phyloP scores from a whole-genome alignment of 1,140 invertebrate genomes.

The Trachymyrmex cornetzi region DNA sequence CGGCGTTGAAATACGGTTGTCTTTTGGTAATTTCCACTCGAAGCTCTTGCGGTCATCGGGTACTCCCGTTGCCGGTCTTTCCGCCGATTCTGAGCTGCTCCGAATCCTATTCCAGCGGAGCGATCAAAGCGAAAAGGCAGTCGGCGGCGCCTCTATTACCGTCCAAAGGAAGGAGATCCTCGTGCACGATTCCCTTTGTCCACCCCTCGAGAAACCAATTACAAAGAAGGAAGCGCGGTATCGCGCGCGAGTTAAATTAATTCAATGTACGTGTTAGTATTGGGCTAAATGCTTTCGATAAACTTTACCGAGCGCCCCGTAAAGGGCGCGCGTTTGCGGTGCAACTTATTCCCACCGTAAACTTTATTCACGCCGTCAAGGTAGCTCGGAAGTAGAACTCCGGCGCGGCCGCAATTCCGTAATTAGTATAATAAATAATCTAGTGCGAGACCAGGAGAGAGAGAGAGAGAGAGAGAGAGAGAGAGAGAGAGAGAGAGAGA shows the following conservation, averaged over 20 bases:
- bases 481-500: no score
- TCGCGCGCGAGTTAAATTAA: conserved; percentile 51
- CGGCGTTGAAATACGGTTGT: conserved; percentile 39
- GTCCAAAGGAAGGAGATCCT: background rate
- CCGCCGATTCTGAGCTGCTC: conserved; percentile 20
- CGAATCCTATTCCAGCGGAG: conserved; percentile 40
- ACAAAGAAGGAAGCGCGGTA: conserved; percentile 23
- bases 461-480: background rate
- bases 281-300: conserved; percentile 42
- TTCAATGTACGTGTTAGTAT: conserved; percentile 46
- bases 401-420: conserved; percentile 35
- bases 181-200: conserved; percentile 17
- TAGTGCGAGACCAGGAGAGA: conserved; percentile 7
- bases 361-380: conserved; percentile 60
- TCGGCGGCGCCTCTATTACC: conserved; percentile 15
- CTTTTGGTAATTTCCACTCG: conserved; percentile 55
- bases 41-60: conserved; percentile 24
- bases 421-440: conserved; percentile 70
- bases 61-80: background rate
- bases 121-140: conserved; percentile 54
- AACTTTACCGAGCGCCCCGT: conserved; percentile 31
- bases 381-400: conserved; percentile 30
- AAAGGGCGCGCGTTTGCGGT: conserved; percentile 42
- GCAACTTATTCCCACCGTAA: conserved; percentile 55
- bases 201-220: conserved; percentile 10